Conservation (phyloP, 2,113 vertebrate genomes). For the Cololabis saira region DNA sequence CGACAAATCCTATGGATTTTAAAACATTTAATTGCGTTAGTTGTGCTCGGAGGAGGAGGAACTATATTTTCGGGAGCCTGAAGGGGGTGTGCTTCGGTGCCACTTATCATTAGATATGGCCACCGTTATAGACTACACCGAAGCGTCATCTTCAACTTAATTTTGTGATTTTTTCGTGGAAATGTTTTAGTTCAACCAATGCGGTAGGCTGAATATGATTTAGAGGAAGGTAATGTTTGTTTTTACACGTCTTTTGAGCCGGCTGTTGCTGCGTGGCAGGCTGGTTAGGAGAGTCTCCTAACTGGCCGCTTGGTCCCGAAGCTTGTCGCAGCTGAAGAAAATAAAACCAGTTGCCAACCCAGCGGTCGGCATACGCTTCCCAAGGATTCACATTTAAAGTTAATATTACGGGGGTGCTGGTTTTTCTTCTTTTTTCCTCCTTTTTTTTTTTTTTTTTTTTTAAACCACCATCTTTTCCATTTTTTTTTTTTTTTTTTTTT, state of each 20-base stretch:
- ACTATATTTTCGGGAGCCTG: slow-evolving; percentile 73
- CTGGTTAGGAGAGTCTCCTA: slow-evolving; percentile 69
- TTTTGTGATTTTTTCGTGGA: slow-evolving; percentile 47
- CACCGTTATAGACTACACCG: slow-evolving; percentile 74
- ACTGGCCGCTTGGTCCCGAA: slow-evolving; percentile 74
- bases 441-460: background rate
- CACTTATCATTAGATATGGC: slow-evolving; percentile 82
- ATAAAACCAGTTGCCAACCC: slow-evolving; percentile 76
- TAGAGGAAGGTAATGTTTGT: slow-evolving; percentile 40
- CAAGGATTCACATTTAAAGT: slow-evolving; percentile 46
- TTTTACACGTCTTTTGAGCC: slow-evolving; percentile 50
- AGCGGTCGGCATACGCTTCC: slow-evolving; percentile 53
- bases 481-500: background rate
- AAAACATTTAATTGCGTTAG: slow-evolving; percentile 14
- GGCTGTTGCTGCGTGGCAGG: slow-evolving; percentile 74
- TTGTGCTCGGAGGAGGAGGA: slow-evolving; percentile 53
- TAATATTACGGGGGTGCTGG: slow-evolving; percentile 24
- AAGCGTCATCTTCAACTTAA: slow-evolving; percentile 76
- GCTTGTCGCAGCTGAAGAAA: slow-evolving; percentile 80
- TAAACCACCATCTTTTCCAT: too few species aligned
- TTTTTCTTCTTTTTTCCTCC: background rate
- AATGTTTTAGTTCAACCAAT: slow-evolving; percentile 19
- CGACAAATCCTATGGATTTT: background rate
- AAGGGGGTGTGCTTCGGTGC: slow-evolving; percentile 70
- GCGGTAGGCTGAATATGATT: slow-evolving; percentile 29